Base-by-base conservation (phyloP, 2,888 invertebrate species). In the Sclerodermus sp. region DNA sequence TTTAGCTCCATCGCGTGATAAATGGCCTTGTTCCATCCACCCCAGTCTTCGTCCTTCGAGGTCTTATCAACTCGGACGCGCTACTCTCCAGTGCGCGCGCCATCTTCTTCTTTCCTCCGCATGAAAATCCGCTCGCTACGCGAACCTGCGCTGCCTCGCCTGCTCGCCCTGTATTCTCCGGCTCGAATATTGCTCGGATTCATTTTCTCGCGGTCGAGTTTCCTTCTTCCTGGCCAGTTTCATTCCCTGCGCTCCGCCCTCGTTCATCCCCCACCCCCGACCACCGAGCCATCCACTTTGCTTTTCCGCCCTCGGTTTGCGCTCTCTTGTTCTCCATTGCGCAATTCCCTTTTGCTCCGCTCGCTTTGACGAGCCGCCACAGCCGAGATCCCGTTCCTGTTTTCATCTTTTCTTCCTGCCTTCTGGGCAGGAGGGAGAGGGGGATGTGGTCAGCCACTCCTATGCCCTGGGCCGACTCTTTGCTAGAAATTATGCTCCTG, bases 1-100 rank as follows among this genome's bases (percentile, higher is more conserved):
- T 49, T 56, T 58, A 70, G 60, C 63, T 65, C 66, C 72, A 72
- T 60, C 59, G 57, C 51, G 68, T 75, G 73, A 74, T 73, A 71
- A 70, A 75, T 73, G 71, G 66, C 60, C 66, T 57, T 58, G 62
- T 64, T 67, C 62, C 66, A 65, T 66, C 70, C 54, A 55, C 51
- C 62, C 61, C 58, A 60, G 55, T 50, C 58, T 57, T 47, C 65
- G 66, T 65, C 60, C 66, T 65, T 64, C 66, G 55, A 66, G 65
- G 67, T 65, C 68, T 70, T 69, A 73, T 72, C 70, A 71, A 70
- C 67, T 71, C 62, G 63, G 66, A 65, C 63, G 60, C 59, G 6
- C 55, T 52, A 52, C 39, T 50, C 57, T 42, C 44, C 38, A 39
- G n/a, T n/a, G n/a, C n/a, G n/a, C n/a, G n/a, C n/a, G n/a, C 52